Evolutionary conservation across 1,140 invertebrate species (phyloP), one percentile per base, ranked within the genome.

Genomic region (Cepaea nemoralis): DNA sequence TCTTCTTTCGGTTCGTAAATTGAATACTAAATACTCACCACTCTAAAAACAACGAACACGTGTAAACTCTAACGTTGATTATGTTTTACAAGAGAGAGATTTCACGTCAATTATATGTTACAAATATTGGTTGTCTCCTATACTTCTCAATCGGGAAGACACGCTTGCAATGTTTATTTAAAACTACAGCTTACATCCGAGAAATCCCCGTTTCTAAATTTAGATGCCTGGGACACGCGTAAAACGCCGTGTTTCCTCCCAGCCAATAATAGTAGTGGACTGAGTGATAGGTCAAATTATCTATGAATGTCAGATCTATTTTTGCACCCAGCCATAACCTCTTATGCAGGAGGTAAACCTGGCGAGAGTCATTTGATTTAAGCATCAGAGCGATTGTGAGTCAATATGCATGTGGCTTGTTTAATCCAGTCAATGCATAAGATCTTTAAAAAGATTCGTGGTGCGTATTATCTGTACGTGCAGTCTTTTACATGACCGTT

Each of bases 271-370:
- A 63, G 59, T 27, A 10, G 10, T 6, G 55, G 55, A 33, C 8
- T 48, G 42, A 74, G 71, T 48, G 71, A 48, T 74, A 74, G 71
- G 71, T 74, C 71, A 74, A 74, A 74, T 37, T n/a, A 27, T 74
- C 71, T 48, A 45, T 74, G 42, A 27, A 74, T 74, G 71, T 74
- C 71, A 74, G 71, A 74, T 74, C 71, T 74, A 74, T 74, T 74
- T 74, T 45, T 74, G 40, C 22, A 40, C 35, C 37, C 16, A 31
- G 27, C n/a, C 59, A 63, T 63, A 31, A 31, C 27, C 8, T 55
- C 50, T 55, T 55, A 1, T 22, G 8, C n/a, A 55, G 19, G 22
- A 24, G n/a, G 19, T 55, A 55, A 55, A n/a, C n/a, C 8, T 55
- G 50, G 50, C 16, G 50, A 22, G 8, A 55, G 50, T 24, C 50